phyloP scores from a whole-genome alignment of 2,888 invertebrate genomes.

The Sarcophaga caerulescens region DNA sequence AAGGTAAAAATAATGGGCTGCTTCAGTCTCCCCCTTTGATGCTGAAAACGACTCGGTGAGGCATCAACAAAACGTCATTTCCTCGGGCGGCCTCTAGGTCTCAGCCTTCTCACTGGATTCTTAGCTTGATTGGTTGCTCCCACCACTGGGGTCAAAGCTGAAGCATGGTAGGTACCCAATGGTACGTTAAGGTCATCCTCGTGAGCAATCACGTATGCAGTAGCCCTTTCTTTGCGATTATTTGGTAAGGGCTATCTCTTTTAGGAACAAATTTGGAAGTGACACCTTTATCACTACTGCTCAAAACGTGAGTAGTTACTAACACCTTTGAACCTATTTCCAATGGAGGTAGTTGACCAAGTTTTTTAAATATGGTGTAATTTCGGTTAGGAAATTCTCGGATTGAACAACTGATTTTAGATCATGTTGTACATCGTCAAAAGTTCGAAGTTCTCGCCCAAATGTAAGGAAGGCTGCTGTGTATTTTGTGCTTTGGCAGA shows the following conservation, averaged over 20 bases:
- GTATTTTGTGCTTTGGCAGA: conserved; percentile 1
- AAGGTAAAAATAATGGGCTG: conserved; percentile 14
- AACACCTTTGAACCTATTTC: conserved; percentile 70
- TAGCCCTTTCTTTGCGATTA: conserved; percentile 68
- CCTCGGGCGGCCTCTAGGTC: conserved; percentile 39
- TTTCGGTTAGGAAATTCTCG: conserved; percentile 2
- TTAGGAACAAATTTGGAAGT: conserved; percentile 74
- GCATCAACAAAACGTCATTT: conserved; percentile 23
- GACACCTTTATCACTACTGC: conserved; percentile 66
- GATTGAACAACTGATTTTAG: neutral
- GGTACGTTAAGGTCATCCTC: conserved; percentile 20
- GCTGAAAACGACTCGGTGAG: conserved; percentile 22
- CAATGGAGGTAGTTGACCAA: conserved; percentile 51
- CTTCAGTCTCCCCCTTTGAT: conserved; percentile 45
- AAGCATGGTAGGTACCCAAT: conserved; percentile 42
- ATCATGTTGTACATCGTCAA: conserved; percentile 13
- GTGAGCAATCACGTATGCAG: conserved; percentile 38
- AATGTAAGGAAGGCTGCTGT: too few species aligned
- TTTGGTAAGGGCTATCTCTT: conserved; percentile 68
- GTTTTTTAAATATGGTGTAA: neutral
- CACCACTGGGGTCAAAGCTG: conserved; percentile 33
- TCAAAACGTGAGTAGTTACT: conserved; percentile 71
- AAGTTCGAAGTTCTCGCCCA: neutral
- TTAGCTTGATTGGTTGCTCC: conserved; percentile 3
- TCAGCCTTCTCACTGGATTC: conserved; percentile 6